Conservation (phyloP, 2,797 vertebrate genomes). For the Esox masquinongy region DNA sequence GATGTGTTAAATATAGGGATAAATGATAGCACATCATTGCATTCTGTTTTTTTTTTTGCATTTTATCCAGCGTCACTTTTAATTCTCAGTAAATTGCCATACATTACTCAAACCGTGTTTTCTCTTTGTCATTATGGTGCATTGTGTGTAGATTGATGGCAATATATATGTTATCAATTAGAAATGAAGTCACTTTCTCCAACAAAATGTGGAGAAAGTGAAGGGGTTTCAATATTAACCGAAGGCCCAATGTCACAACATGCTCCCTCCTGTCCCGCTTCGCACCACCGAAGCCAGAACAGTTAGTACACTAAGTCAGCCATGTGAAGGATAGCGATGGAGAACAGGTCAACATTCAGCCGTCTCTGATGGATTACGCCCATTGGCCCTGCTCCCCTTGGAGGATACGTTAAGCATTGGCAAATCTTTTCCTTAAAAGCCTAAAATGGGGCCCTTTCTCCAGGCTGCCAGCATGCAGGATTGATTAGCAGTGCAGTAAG, state of each 20-base stretch:
- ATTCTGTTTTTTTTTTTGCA: too few species aligned
- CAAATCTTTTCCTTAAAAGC: constrained; percentile 54
- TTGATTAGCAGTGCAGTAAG: constrained; percentile 62
- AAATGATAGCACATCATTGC: too few species aligned
- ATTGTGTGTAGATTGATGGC: too few species aligned
- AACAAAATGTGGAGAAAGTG: too few species aligned
- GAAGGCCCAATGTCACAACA: neutral
- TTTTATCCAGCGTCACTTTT: too few species aligned
- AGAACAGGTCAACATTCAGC: constrained; percentile 30
- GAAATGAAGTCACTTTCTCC: too few species aligned
- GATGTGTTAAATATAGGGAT: too few species aligned
- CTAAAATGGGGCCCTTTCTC: constrained; percentile 41
- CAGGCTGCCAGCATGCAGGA: constrained; percentile 42
- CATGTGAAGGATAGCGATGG: constrained; percentile 35
- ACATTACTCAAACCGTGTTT: too few species aligned
- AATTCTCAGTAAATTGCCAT: too few species aligned
- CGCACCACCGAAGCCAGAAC: constrained; percentile 11
- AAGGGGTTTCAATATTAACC: too few species aligned
- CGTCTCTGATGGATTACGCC: constrained; percentile 37
- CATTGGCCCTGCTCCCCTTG: constrained; percentile 35
- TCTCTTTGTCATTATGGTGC: too few species aligned
- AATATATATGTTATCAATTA: too few species aligned
- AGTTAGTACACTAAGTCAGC: constrained; percentile 14
- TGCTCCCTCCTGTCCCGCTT: neutral
- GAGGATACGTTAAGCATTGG: constrained; percentile 43